A percentile compares a stretch with the other conserved stretches of the same genome.
These are phyloP conservation scores for Sphaerophoria taeniata DNA, from an alignment of 2,888 invertebrate species.

Conservation along the genomic window DNA sequence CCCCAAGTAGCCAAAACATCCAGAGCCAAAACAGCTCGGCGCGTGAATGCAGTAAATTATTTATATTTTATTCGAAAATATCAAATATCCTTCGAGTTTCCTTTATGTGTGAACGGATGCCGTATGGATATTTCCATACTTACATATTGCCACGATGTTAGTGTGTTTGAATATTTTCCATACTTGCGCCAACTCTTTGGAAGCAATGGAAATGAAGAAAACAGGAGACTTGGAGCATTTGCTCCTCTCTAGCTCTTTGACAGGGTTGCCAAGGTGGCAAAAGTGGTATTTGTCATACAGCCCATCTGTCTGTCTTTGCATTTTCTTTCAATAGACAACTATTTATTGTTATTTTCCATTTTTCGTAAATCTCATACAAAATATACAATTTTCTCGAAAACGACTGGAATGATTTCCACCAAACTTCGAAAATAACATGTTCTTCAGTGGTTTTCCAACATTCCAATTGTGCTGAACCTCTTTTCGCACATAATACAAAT, in stretches of 20 bases:
- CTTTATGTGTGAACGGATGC: not conserved
- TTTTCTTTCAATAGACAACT: not conserved
- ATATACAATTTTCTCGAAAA: no score
- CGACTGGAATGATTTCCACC: no score
- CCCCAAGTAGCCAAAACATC: conserved; percentile 20
- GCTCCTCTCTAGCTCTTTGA: not conserved
- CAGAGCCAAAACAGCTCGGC: conserved; percentile 26
- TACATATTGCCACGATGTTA: conserved; percentile 16
- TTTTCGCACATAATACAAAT: no score
- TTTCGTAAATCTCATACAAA: no score
- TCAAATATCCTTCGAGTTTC: conserved; percentile 46
- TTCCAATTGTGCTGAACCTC: no score
- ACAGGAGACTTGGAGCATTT: conserved; percentile 24
- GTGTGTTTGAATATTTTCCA: conserved; percentile 45
- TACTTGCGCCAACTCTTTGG: conserved; percentile 46
- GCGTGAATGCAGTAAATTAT: conserved; percentile 66
- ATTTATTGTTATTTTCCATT: no score
- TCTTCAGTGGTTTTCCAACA: no score
- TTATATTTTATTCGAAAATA: conserved; percentile 62
- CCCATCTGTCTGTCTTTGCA: not conserved
- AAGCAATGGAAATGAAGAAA: not conserved
- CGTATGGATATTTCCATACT: conserved; percentile 13
- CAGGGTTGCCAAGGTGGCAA: not conserved
- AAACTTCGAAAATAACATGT: no score
- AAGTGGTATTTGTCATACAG: not conserved